Conservation (phyloP, 1,140 invertebrate species). For the Sinella curviseta region DNA sequence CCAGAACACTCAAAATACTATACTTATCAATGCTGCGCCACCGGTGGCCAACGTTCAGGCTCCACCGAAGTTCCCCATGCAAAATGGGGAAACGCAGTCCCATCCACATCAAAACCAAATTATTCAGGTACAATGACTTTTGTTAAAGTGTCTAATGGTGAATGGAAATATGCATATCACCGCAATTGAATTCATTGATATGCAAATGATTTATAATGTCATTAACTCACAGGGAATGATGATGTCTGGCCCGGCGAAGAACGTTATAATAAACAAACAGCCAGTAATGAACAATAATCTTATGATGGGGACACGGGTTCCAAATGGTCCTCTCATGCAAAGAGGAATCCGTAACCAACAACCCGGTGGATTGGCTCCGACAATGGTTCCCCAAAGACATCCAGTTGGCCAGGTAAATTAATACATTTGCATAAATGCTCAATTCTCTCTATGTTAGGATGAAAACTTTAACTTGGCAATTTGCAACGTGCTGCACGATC, state of each 20-base stretch:
- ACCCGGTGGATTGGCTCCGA: constrained; percentile 24
- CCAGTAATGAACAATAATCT: constrained; percentile 46
- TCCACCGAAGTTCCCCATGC: constrained; percentile 37
- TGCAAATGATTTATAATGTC: too few relatives aligned
- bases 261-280: constrained; percentile 42
- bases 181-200: background rate
- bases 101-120: constrained; percentile 25
- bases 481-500: too few relatives aligned
- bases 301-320: constrained; percentile 46
- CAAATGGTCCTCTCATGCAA: constrained; percentile 45
- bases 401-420: constrained; percentile 43
- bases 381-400: constrained; percentile 41
- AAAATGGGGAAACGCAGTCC: constrained; percentile 42
- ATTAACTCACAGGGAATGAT: constrained; percentile 43
- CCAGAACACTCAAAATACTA: constrained; percentile 52
- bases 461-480: too few relatives aligned
- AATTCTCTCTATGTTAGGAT: too few relatives aligned
- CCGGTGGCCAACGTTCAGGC: background rate
- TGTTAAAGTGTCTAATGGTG: background rate
- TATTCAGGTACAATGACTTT: constrained; percentile 13
- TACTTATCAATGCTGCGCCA: background rate
- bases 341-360: constrained; percentile 39
- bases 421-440: too few relatives aligned
- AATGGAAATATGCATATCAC: background rate
- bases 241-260: constrained; percentile 36